phyloP scores from a whole-genome alignment of 1,140 invertebrate species.

The Lordiphosa clarofinis region DNA sequence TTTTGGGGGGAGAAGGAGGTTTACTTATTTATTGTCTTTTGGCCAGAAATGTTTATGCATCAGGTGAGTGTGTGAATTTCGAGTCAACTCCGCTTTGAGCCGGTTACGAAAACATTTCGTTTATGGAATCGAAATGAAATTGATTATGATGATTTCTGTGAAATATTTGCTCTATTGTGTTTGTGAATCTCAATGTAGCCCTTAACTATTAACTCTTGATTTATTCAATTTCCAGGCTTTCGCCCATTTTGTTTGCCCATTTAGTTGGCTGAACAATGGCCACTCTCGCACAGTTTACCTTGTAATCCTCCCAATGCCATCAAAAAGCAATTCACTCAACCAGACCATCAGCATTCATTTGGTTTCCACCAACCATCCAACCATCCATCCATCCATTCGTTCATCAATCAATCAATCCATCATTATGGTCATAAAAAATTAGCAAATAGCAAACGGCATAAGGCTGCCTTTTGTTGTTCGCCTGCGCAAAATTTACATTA shows the following conservation, averaged over 20 bases:
- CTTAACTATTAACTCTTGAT: constrained; percentile 9
- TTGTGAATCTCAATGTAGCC: not conserved
- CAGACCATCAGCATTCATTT: constrained; percentile 53
- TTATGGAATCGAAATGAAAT: no score
- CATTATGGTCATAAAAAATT: constrained; percentile 68
- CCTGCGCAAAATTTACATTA: constrained; percentile 47
- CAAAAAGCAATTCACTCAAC: constrained; percentile 69
- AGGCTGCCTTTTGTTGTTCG: constrained; percentile 30
- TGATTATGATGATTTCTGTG: not conserved
- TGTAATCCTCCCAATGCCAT: constrained; percentile 33
- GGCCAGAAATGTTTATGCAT: no score
- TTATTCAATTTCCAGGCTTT: constrained; percentile 5
- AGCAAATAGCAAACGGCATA: constrained; percentile 47
- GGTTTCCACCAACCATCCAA: constrained; percentile 25
- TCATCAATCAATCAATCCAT: constrained; percentile 65
- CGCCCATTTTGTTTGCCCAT: not conserved
- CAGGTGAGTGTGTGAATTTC: no score
- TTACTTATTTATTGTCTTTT: no score
- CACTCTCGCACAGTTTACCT: constrained; percentile 7
- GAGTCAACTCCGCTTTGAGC: no score
- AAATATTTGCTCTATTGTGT: constrained; percentile 16
- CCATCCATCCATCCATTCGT: constrained; percentile 16
- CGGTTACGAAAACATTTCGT: no score
- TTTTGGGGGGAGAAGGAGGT: no score
- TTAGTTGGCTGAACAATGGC: constrained; percentile 9